Evolutionary conservation across 2,888 invertebrate species (phyloP), one percentile per base, ranked within the genome.

Genomic region (Parnassius mnemosyne): DNA sequence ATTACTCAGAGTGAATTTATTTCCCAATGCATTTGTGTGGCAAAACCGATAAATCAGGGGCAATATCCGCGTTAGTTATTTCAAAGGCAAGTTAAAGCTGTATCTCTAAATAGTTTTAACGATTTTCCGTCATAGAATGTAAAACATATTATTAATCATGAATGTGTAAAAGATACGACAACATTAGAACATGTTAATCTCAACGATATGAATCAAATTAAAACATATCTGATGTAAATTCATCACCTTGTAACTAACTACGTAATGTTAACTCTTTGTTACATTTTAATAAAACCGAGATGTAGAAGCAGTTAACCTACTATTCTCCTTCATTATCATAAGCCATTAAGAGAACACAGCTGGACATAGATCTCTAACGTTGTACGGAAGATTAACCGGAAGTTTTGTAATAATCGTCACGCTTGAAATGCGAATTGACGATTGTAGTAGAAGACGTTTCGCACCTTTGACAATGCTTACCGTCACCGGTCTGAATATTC

Each of bases 81-180:
- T 16, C 11, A 16, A 53, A 25, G 13, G 11, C 10, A 20, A 53
- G 46, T 7, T 46, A 53, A 59, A 46, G 11, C 34, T 47, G 10
- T n/a, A 5, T 10, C 46, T 58, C 3, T 50, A 43, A n/a, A 49
- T 49, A 25, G 12, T 52, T 44, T 10, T 13, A 3, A 50, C 41
- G 16, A 51, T 51, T 51, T 41, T 46, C 41, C 5, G 34, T 7
- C 9, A 3, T 56, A 51, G 52, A 52, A 43, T 56, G 56, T 34
- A 20, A 42, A 12, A 49, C 50, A 11, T 51, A 61, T 61, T 56
- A n/a, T n/a, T 1, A 16, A 52, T 56, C 44, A 61, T 41, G 34
- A 60, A 50, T 42, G n/a, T 44, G 55, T 51, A 50, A 49, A 41
- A 46, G 56, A 61, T 61, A 61, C 52, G 61, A 56, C 52, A 41